A percentile compares a stretch with the other conserved stretches of the same genome.
These are phyloP conservation scores for Globia sparganii DNA, from an alignment of 2,888 invertebrate species.

Conservation along the genomic window DNA sequence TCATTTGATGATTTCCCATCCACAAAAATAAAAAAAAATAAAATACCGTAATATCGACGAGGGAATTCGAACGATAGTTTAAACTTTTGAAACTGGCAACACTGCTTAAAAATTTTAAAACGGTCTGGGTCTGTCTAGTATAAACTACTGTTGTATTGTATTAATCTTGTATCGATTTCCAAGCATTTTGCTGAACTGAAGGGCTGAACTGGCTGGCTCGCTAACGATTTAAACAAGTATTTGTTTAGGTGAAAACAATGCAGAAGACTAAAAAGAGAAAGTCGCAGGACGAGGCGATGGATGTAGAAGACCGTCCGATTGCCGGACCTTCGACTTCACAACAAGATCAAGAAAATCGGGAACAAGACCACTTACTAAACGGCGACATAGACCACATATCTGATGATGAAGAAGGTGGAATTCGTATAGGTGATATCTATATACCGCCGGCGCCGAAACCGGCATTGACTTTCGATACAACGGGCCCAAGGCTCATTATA, in stretches of 20 bases:
- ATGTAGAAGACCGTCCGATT: constrained; percentile 78
- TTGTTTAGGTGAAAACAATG: constrained; percentile 68
- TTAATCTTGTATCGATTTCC: background rate
- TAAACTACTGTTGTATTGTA: background rate
- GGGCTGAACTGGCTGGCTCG: background rate
- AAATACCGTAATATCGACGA: background rate
- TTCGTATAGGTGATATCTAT: constrained; percentile 94
- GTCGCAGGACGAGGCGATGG: constrained; percentile 82
- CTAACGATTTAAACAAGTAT: background rate
- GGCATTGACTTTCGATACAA: constrained; percentile 92
- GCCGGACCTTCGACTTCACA: constrained; percentile 61
- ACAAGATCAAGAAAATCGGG: constrained; percentile 55
- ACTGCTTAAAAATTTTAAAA: background rate
- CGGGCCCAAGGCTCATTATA: constrained; percentile 96
- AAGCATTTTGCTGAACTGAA: background rate
- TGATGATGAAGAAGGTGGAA: constrained; percentile 93
- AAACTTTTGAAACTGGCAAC: background rate
- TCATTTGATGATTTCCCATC: too few species aligned
- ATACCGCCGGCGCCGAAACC: constrained; percentile 95
- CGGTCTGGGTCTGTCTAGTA: background rate
- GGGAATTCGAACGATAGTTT: background rate
- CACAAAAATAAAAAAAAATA: too few species aligned
- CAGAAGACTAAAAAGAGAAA: constrained; percentile 78
- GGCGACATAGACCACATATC: constrained; percentile 85
- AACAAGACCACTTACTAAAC: constrained; percentile 46